Conservation (phyloP, 2,113 vertebrate species). For the Willisornis vidua region DNA sequence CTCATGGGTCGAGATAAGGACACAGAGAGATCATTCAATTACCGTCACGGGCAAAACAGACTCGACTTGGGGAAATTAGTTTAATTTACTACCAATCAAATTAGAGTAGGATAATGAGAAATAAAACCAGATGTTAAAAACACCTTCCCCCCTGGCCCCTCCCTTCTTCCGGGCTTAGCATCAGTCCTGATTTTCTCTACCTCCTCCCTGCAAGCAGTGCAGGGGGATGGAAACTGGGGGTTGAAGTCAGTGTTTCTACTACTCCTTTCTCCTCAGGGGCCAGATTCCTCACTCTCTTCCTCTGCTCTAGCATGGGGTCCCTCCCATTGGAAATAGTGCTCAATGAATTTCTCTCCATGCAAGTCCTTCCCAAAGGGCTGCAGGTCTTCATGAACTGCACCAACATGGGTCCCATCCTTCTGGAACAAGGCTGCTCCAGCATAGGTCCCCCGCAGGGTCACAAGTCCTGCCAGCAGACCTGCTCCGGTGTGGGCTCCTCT, state of each 20-base stretch:
- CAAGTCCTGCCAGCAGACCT: not conserved
- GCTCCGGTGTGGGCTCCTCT: not conserved
- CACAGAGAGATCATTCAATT: not conserved
- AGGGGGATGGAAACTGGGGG: not conserved
- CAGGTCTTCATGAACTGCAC: not conserved
- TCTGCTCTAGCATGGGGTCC: not conserved
- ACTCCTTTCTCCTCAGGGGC: accelerated
- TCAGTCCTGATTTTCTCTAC: not conserved
- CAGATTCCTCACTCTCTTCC: too few species aligned
- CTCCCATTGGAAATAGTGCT: not conserved
- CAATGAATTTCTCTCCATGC: not conserved
- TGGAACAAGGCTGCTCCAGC: not conserved
- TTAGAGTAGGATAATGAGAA: not conserved
- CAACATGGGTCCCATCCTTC: not conserved
- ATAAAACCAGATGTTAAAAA: not conserved
- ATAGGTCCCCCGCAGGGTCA: not conserved
- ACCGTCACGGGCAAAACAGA: not conserved
- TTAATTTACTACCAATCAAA: slow-evolving; percentile 4
- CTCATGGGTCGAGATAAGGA: not conserved
- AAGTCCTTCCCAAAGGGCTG: not conserved
- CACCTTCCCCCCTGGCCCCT: not conserved
- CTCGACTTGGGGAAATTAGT: not conserved
- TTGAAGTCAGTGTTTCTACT: not conserved
- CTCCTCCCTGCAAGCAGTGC: not conserved
- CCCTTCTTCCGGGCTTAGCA: not conserved